Conservation (phyloP, 2,888 invertebrate species). For the Saturnia pavonia region DNA sequence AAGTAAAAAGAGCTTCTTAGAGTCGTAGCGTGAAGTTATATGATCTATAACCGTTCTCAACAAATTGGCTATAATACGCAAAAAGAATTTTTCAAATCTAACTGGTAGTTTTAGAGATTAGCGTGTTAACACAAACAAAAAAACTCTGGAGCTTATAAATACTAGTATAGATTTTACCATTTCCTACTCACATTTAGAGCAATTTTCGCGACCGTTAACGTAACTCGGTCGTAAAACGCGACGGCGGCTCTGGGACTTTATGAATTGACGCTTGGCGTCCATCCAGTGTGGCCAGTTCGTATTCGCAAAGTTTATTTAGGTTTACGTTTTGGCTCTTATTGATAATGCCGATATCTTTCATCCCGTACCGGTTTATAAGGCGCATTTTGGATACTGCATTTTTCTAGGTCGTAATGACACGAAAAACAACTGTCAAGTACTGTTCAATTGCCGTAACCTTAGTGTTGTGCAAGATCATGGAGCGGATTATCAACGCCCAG, state of each 20-base stretch:
- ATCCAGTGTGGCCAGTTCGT: conserved; percentile 52
- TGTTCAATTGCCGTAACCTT: too few relatives aligned
- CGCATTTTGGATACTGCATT: conserved; percentile 40
- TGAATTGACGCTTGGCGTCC: conserved; percentile 71
- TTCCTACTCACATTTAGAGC: conserved; percentile 38
- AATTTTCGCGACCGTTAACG: conserved; percentile 54
- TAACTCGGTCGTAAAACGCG: conserved; percentile 51
- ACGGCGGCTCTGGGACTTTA: conserved; percentile 52
- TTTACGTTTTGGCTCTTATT: conserved; percentile 61
- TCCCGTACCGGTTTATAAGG: conserved; percentile 42
- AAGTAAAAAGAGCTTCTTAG: too few relatives aligned
- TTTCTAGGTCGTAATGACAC: conserved; percentile 34
- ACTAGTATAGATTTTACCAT: conserved; percentile 7
- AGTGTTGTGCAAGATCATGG: too few relatives aligned
- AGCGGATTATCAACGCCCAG: too few relatives aligned
- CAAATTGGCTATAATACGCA: too few relatives aligned
- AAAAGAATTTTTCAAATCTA: too few relatives aligned
- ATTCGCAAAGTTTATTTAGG: conserved; percentile 59
- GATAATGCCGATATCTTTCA: conserved; percentile 67
- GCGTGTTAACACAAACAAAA: too few relatives aligned
- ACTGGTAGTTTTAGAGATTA: too few relatives aligned
- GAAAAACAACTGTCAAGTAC: too few relatives aligned
- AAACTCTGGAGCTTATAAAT: too few relatives aligned
- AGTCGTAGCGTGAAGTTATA: too few relatives aligned
- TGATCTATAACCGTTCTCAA: too few relatives aligned